Conservation (phyloP, 2,888 invertebrate species). For the Eristalis arbustorum region DNA sequence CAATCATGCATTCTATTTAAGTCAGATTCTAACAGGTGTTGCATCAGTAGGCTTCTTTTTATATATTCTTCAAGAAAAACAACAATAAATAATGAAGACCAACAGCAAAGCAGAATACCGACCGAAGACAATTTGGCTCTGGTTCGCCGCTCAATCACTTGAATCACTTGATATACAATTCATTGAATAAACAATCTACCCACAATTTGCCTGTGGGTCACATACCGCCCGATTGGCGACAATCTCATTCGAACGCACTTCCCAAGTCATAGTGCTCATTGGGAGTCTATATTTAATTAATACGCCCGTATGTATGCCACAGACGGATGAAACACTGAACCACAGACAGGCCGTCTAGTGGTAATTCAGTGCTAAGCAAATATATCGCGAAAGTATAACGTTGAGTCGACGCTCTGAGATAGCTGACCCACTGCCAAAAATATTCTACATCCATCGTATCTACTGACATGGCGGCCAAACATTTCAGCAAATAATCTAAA, state of each 20-base stretch:
- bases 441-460: slow-evolving; percentile 21
- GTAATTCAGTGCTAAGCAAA: neutral
- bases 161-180: neutral
- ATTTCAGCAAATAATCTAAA: neutral
- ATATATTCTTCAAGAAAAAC: neutral
- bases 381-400: slow-evolving; percentile 21
- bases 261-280: slow-evolving; percentile 14
- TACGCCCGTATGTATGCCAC: slow-evolving; percentile 30
- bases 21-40: neutral
- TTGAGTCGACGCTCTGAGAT: slow-evolving; percentile 12
- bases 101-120: neutral
- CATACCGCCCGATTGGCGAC: slow-evolving; percentile 42
- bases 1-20: neutral
- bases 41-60: neutral
- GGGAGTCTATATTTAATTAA: slow-evolving; percentile 35
- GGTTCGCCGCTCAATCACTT: neutral
- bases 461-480: neutral
- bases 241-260: slow-evolving; percentile 38
- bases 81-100: neutral
- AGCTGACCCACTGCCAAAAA: slow-evolving; percentile 40
- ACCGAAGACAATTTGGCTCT: neutral
- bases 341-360: slow-evolving; percentile 48
- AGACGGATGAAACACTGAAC: slow-evolving; percentile 7
- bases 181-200: slow-evolving; percentile 27
- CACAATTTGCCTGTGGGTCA: slow-evolving; percentile 34